Base-by-base conservation (phyloP, 30 jellyfish, hydroid and myxozoan species). In the Aurelia aurita region DNA sequence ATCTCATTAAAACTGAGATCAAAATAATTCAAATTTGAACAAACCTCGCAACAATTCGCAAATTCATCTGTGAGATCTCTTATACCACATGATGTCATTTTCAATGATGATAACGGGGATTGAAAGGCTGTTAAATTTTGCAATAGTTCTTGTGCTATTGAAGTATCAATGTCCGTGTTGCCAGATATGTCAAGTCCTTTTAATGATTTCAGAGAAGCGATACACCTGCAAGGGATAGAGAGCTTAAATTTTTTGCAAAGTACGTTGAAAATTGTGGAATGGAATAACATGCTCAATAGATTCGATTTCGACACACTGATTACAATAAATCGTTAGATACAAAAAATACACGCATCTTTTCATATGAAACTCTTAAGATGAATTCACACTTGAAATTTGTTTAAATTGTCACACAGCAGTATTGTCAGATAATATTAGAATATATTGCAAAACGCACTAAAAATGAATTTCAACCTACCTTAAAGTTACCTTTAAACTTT, bases 1-100 rank as follows among this genome's bases (percentile, higher is more conserved):
- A 55, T 35, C 15, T 39, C 72, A 59, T 82, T 82, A 69, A 82
- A 82, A 68, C 91, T 82, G 76, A 82, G 77, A 53, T 82, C 91
- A 35, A 82, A n/a, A n/a, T 47, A 53, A 7, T 34, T 61, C 25
- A 82, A 57, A 49, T 51, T 35, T 22, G 31, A 45, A 54, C 91
- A 82, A 11, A 16, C 43, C 39, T 15, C 72, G 13, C 73, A 69
- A n/a, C 78, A 23, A 8, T 15, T 25, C 9, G 35, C 10, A 51
- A 82, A 82, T 16, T n/a, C 78, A n/a, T 69, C 85, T 19, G 91
- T 53, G n/a, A 82, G 76, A 29, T 60, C 16, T 11, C 22, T 18
- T 25, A 82, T 68, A 47, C 45, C 61, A 77, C 91, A 82, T 82
- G 91, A 82, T 0, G 85, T 68, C 84, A 82, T 82, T 67, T 54